Evolutionary conservation across 2,113 vertebrate genomes (phyloP).

Genomic region (Danionella cerebrum): DNA sequence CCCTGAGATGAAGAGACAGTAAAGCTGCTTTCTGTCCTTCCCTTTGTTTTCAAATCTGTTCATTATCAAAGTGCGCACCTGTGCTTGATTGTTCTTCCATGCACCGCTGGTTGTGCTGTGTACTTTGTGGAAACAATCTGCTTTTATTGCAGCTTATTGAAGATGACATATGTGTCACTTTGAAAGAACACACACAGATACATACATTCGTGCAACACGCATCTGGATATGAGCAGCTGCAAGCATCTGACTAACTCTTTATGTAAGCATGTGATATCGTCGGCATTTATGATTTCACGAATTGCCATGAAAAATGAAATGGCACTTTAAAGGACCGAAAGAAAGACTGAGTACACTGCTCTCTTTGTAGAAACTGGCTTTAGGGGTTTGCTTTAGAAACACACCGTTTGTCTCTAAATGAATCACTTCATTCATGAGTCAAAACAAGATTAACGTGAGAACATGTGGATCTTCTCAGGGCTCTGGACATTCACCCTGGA

Average conservation of each 20-base stretch:
- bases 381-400: neutral
- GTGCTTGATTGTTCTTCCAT: neutral
- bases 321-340: neutral
- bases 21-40: conserved; percentile 20
- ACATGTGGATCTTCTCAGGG: neutral
- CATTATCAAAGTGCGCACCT: neutral
- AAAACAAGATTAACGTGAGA: conserved; percentile 1
- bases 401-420: neutral
- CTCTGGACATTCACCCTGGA: neutral
- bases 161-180: neutral
- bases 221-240: neutral
- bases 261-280: neutral
- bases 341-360: neutral
- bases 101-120: too few relatives aligned
- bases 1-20: conserved; percentile 3
- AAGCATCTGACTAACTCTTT: neutral
- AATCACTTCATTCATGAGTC: neutral
- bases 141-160: neutral
- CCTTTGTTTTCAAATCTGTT: conserved; percentile 13
- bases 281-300: neutral
- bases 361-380: neutral
- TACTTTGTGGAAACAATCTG: neutral
- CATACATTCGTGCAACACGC: neutral
- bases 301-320: conserved; percentile 8
- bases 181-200: neutral